Evolutionary conservation across 2,797 vertebrate genomes (phyloP), one percentile per base, ranked within the genome.

Genomic region (Tachyglossus aculeatus): DNA sequence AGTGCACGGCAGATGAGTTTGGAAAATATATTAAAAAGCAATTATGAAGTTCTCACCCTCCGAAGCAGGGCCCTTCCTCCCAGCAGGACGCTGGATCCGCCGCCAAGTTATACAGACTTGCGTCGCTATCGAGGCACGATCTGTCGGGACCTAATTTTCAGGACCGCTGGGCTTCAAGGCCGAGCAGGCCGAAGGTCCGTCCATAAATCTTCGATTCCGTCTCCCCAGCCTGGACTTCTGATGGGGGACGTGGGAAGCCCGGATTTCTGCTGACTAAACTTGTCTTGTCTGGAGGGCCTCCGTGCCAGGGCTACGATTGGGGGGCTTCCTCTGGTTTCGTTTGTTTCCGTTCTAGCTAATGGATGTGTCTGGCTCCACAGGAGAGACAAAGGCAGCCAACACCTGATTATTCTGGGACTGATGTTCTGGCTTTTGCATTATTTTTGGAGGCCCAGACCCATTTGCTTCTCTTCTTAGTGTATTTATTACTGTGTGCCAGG

Each of bases 21-120:
- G 71, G 79, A 77, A 90, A 91, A 90, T 83, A 81, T 80, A 84
- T 85, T 85, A 92, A 92, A 89, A 92, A 88, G 82, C 88, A 90
- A 86, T 92, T 91, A 89, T 82, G 71, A 78, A 88, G 84, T 90
- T 68, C 45, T 84, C 86, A 86, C 86, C 82, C 91, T 87, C 59
- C 8, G 74, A 80, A 67, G 67, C 70, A 75, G 52, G 68, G 73
- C 85, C 80, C 83, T 86, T 87, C 81, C 84, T 85, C 75, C 82
- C 81, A 52, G 73, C 37, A 6, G 63, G 83, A 69, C 77, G 80
- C 0, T 38, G 70, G 85, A 88, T 91, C 91, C 89, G 89, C 83
- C 90, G 91, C 86, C 83, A 86, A 83, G 86, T 84, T 89, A 74
- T 53, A 76, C 86, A 84, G 88, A 84, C 82, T 84, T 66, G 24